Conservation (phyloP, 2,888 invertebrate species). For the Pyrocoelia pectoralis region DNA sequence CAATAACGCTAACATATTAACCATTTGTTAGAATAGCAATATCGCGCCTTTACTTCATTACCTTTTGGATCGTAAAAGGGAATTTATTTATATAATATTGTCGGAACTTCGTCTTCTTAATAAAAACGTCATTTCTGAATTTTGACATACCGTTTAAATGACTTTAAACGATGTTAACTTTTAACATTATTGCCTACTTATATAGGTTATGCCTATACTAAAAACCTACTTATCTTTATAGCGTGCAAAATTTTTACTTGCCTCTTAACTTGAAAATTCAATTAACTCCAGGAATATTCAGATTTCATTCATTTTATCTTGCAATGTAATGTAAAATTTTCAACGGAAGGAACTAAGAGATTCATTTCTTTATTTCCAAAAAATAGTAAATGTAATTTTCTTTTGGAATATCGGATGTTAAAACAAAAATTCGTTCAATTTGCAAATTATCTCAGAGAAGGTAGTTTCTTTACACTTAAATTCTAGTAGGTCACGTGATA, state of each 20-base stretch:
- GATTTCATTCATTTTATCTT: no score
- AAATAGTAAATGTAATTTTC: no score
- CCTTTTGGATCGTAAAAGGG: constrained; percentile 47
- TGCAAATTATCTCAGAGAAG: no score
- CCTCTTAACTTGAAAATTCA: background rate
- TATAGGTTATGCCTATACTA: constrained; percentile 1
- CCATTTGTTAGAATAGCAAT: constrained; percentile 62
- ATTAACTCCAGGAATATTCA: no score
- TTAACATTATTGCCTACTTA: constrained; percentile 10
- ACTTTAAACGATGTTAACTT: constrained; percentile 21
- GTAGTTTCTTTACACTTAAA: no score
- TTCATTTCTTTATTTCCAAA: no score
- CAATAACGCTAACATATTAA: constrained; percentile 63
- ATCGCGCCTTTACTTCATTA: constrained; percentile 51
- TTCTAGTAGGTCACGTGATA: no score
- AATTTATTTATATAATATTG: constrained; percentile 47
- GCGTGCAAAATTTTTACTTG: background rate
- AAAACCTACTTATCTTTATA: constrained; percentile 18
- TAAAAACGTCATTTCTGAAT: constrained; percentile 31
- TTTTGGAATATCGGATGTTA: no score
- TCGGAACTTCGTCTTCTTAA: constrained; percentile 26
- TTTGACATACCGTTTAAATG: constrained; percentile 20
- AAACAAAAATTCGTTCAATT: no score
- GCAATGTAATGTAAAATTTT: no score
- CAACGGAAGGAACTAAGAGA: no score